phyloP scores from a whole-genome alignment of 2,797 vertebrate species.

The Balearica regulorum region DNA sequence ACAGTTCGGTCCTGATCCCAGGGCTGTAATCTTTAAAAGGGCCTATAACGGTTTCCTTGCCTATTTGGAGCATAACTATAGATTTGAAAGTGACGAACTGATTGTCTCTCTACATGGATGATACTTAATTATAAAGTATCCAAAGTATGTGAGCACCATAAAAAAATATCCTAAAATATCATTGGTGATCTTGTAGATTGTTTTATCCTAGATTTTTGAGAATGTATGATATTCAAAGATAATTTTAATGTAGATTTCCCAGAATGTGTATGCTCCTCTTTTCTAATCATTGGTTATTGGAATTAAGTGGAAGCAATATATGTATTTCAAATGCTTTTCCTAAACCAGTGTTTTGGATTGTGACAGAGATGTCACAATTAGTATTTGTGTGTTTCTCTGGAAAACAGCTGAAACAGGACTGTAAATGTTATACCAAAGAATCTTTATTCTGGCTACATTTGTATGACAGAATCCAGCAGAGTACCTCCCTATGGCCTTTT shows the following conservation, averaged over 20 bases:
- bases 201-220: not conserved
- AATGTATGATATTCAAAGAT: not conserved
- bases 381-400: not conserved
- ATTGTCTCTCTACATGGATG: not conserved
- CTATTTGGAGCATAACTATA: not conserved
- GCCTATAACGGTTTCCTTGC: not conserved
- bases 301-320: not conserved
- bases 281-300: not conserved
- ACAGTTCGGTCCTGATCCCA: not conserved
- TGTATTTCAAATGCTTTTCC: not conserved
- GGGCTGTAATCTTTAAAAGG: not conserved
- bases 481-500: fast-evolving
- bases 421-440: not conserved
- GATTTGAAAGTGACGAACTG: not conserved
- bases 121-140: not conserved
- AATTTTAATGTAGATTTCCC: not conserved
- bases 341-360: not conserved
- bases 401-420: not conserved
- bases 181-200: not conserved
- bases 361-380: not conserved
- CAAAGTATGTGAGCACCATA: not conserved
- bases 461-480: not conserved
- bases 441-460: not conserved
- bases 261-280: not conserved
- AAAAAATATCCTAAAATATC: not conserved